A percentile compares a stretch with the other conserved stretches of the same genome.
These are phyloP conservation scores for Muntiacus reevesi DNA, from an alignment of 2,113 vertebrate species.

Conservation along the genomic window DNA sequence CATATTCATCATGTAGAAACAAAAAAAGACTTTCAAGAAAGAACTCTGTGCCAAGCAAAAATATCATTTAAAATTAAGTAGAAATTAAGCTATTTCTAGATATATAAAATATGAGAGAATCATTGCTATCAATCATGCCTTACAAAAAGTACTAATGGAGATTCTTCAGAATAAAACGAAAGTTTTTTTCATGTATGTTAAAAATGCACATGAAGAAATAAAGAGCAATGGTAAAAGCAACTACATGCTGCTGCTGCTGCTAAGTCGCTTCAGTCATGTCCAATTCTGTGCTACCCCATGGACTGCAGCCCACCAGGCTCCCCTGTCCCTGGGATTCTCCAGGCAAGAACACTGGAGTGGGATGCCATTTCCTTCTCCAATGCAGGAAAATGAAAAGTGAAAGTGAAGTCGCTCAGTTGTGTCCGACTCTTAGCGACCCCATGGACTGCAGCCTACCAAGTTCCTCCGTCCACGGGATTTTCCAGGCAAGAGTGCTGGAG, in stretches of 20 bases:
- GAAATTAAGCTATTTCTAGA: neutral
- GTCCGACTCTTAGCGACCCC: rapidly evolving
- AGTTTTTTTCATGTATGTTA: neutral
- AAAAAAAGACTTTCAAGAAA: neutral
- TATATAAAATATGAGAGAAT: neutral
- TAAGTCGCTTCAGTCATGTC: rapidly evolving
- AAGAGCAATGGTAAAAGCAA: neutral
- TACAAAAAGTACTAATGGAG: neutral
- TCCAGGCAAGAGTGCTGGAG: neutral
- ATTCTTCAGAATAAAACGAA: neutral
- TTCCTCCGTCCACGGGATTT: neutral
- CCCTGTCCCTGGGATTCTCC: neutral
- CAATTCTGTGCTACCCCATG: rapidly evolving
- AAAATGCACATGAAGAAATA: neutral
- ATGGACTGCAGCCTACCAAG: neutral
- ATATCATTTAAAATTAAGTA: neutral
- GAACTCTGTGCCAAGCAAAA: neutral
- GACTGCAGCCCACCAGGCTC: neutral
- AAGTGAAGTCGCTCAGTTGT: neutral
- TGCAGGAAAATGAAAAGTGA: neutral
- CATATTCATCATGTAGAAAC: neutral
- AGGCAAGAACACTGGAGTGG: neutral
- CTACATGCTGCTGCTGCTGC: neutral
- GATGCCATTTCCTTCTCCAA: neutral
- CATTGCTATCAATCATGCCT: neutral